Evolutionary conservation across 2,888 invertebrate species (phyloP), one percentile per base, ranked within the genome.

Genomic region (Drosophila trichaetosa): DNA sequence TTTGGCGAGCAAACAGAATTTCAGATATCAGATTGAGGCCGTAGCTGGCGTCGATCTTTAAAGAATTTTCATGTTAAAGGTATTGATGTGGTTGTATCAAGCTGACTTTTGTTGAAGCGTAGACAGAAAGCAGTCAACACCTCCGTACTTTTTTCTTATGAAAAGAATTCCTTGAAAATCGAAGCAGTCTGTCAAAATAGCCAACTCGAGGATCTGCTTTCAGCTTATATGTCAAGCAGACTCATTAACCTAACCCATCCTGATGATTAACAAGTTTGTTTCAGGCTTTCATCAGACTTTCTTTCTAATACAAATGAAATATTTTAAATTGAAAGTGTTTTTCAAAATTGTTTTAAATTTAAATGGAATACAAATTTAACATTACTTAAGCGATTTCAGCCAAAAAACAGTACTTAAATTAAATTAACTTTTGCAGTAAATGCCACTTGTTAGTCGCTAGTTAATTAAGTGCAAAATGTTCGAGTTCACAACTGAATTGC

Each of bases 401-500:
- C 21, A 11, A 24, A 53, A 29, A 38, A 7, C 0, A 24, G 6
- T 38, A 27, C 54, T 66, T 13, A 8, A 58, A 54, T 57, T 57
- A 10, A 64, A 65, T 73, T 31, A 66, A 65, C 29, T 71, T 66
- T 36, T 60, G 42, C 65, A 73, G 73, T 80, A 83, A 69, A 69
- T 68, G 49, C 46, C 58, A 54, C 38, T 56, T 24, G 53, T 24
- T 63, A 24, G 48, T 48, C 33, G 18, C n/a, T 46, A 42, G 49
- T 62, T 76, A 81, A 84, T 82, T 79, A 79, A 89, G 69, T 62
- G 66, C 52, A 70, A 77, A 83, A 73, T 63, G 81, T 65, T 60
- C 24, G 49, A 77, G 89, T 80, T 68, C 83, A 73, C 62, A 80
- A 69, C 73, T 82, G 85, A 87, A 81, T 78, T 84, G 79, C 69